Evolutionary conservation across 2,797 vertebrate genomes (phyloP), one percentile per base, ranked within the genome.

Genomic region (Fratercula arctica): DNA sequence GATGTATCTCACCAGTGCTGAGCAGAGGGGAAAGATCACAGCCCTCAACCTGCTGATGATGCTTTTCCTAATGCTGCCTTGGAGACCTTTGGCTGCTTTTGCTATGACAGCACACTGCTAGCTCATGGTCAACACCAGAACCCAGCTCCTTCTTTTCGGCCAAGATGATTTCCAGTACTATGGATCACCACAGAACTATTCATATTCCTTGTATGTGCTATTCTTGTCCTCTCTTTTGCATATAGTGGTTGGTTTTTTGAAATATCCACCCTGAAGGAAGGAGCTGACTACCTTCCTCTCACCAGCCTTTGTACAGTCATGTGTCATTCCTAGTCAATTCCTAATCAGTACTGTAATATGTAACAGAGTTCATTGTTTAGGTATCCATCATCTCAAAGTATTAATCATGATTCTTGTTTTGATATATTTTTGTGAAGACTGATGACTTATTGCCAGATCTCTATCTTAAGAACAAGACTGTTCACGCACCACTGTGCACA

Each of bases 181-280:
- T 3, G 11, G 28, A n/a, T 17, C 16, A 28, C 6, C 43, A 72
- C 4, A 29, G 23, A 68, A 45, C 4, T 24, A 29, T 17, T 69
- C 0, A 16, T 41, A 48, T 74, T 51, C 26, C 26, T 43, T 28
- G 2, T 2, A 13, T 11, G 11, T 31, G 46, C 24, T 93, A 31
- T 64, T 41, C 16, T 33, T 50, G 20, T 48, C 28, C 14, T n/a
- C 9, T 33, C 16, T 54, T 60, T 35, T 39, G 7, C 31, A 3
- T 24, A 28, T 29, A 37, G 35, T 2, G 0, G 2, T 26, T 45
- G 3, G 0, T 6, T 45, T 67, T 75, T 72, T 60, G 2, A 57
- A 60, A 43, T 35, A 59, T 3, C 16, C 20, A 39, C 12, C 57
- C 20, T 59, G 26, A 89, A 86, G 48, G 12, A 74, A 54, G 31